Conservation (phyloP, 2,888 invertebrate species). For the Rotaria sp. region DNA sequence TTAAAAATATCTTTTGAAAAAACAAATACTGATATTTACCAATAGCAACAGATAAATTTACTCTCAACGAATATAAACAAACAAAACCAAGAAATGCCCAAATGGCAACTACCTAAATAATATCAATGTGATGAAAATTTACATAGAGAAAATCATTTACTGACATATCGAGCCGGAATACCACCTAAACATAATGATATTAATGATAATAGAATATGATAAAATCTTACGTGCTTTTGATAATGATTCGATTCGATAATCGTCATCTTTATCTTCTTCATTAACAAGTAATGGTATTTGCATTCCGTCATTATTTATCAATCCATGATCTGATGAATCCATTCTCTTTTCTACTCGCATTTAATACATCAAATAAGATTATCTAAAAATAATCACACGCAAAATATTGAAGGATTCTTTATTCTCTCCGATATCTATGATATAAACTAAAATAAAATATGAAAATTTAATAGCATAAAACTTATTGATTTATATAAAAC, state of each 20-base stretch:
- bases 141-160: neutral
- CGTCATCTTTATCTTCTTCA: neutral
- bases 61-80: constrained; percentile 1
- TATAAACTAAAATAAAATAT: no score
- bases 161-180: neutral
- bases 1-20: neutral
- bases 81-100: constrained; percentile 22
- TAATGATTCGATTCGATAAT: neutral
- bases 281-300: neutral
- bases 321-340: neutral
- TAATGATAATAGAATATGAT: neutral
- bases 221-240: neutral
- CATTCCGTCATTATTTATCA: neutral
- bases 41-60: neutral
- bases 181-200: neutral
- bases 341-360: neutral
- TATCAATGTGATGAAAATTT: neutral
- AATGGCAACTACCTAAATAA: neutral
- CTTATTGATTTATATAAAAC: no score
- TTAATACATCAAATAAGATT: neutral
- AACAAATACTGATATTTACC: neutral
- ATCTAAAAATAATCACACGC: neutral
- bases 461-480: no score
- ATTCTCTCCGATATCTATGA: no score
- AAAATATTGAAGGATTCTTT: no score